Base-by-base conservation (phyloP, 2,888 invertebrate genomes). In the Agrochola circellaris region DNA sequence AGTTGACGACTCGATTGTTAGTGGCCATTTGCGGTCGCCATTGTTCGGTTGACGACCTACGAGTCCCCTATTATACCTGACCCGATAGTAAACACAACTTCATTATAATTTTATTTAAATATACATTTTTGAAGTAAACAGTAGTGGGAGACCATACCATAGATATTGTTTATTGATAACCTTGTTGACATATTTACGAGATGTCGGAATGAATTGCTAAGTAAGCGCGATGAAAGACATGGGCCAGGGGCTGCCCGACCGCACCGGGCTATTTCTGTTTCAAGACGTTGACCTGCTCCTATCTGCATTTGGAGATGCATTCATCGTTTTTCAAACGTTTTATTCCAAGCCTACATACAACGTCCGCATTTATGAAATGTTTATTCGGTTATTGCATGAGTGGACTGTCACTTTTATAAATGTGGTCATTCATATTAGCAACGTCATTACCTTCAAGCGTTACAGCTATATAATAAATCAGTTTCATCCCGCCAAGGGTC, bases 161-260 rank as follows among this genome's bases (percentile, higher is more conserved):
- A 89, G 88, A 92, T 91, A 92, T 92, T 91, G 90, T 93, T 88
- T 92, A 94, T 94, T 91, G 95, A 96, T 95, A 94, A 94, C 92
- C 93, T 92, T 90, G 95, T 93, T 95, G 96, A 96, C 95, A 95
- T 92, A 93, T 95, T 95, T 94, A 96, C 92, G 95, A 94, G 91
- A 94, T 93, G 93, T 93, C 92, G 91, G 92, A 93, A 93, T 91
- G 92, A 93, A 94, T 94, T 92, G 93, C 93, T 94, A 92, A 93
- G 94, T 92, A 93, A 90, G 89, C 88, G 90, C 92, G 96, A 92
- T 91, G 95, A 96, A 90, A 95, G 95, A 95, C 93, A 93, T 90
- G 91, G 93, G 90, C 94, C 96, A 95, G 94, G 92, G 92, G 90
- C 92, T 89, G 89, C 88, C 88, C 89, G 91, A 89, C 89, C 91